phyloP scores from a whole-genome alignment of 2,888 invertebrate species.

The Camponotus fellah region DNA sequence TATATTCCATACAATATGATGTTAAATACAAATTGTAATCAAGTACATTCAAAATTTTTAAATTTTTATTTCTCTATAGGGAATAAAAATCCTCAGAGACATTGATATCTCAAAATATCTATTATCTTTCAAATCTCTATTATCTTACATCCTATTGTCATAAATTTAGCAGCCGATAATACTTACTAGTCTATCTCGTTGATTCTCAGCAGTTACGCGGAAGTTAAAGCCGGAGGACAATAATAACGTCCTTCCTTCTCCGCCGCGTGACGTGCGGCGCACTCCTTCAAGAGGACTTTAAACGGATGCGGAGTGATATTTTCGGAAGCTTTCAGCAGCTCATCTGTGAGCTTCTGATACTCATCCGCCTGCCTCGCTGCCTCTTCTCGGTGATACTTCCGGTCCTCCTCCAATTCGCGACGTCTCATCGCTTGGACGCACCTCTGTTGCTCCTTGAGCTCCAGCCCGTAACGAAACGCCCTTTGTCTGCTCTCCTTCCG shows the following conservation, averaged over 20 bases:
- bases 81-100: too few species aligned
- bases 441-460: slow-evolving; percentile 74
- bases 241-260: slow-evolving; percentile 73
- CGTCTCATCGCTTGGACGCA: slow-evolving; percentile 59
- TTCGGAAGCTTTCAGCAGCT: slow-evolving; percentile 75
- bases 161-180: slow-evolving; percentile 12
- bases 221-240: slow-evolving; percentile 65
- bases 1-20: background rate
- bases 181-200: background rate
- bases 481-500: slow-evolving; percentile 60
- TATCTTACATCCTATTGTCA: background rate
- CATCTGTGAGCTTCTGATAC: slow-evolving; percentile 70
- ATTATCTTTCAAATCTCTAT: background rate
- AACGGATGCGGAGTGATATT: slow-evolving; percentile 77
- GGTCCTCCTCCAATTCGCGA: slow-evolving; percentile 67
- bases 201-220: slow-evolving; percentile 25
- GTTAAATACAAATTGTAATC: background rate
- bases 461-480: slow-evolving; percentile 71
- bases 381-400: slow-evolving; percentile 43
- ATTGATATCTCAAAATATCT: background rate
- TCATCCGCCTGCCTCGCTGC: slow-evolving; percentile 70
- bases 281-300: slow-evolving; percentile 73
- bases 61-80: background rate
- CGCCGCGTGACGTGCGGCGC: slow-evolving; percentile 65
- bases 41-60: background rate